Percentiles rank a stretch among this genome's conserved stretches.
phyloP scores from a whole-genome alignment of 2,113 vertebrate species.

The Psittacara wagleri region DNA sequence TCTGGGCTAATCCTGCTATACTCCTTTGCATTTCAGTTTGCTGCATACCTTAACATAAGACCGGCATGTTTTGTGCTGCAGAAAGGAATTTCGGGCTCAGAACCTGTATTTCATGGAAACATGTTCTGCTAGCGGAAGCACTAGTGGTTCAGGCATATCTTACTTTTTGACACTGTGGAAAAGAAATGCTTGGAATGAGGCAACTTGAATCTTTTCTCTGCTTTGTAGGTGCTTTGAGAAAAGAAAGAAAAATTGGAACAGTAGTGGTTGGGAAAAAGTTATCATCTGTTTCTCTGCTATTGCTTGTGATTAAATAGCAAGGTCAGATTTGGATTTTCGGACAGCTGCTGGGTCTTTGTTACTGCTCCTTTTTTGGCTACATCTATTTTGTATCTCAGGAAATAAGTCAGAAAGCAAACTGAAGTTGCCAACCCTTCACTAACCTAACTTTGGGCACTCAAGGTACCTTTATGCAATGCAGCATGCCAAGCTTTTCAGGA shows the following conservation, averaged over 20 bases:
- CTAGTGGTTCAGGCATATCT: neutral
- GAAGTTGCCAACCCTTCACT: neutral
- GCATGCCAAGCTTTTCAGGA: neutral
- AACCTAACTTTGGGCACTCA: neutral
- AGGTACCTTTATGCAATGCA: neutral
- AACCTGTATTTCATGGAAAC: conserved; percentile 38
- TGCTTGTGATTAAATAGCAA: neutral
- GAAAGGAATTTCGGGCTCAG: conserved; percentile 42
- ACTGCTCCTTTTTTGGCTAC: neutral
- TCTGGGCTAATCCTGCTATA: conserved; percentile 24
- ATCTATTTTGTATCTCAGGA: conserved; percentile 46
- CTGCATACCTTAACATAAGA: neutral
- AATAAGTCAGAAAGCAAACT: conserved; percentile 35
- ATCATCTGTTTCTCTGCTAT: neutral
- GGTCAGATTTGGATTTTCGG: neutral
- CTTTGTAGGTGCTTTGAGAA: neutral
- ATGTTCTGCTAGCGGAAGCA: neutral
- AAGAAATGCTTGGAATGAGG: conserved; percentile 35
- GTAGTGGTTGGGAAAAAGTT: neutral
- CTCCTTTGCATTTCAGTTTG: conserved; percentile 35
- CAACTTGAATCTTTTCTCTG: neutral
- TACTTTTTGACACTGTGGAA: neutral
- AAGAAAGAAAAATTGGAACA: neutral
- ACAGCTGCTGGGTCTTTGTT: conserved; percentile 26
- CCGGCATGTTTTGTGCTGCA: neutral